Conservation (phyloP, 2,797 vertebrate genomes). For the Eidolon dupreanum region DNA sequence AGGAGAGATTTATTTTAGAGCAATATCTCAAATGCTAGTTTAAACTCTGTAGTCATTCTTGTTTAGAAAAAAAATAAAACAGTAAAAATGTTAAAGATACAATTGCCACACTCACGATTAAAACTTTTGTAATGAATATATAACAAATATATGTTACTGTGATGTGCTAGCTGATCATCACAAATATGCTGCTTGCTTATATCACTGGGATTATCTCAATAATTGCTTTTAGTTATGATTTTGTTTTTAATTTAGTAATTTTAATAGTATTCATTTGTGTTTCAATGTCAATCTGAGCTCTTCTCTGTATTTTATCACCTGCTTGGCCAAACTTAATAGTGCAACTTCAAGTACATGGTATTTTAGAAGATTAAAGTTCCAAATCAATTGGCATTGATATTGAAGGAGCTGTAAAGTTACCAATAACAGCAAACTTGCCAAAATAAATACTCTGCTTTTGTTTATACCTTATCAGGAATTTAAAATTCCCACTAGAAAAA, state of each 20-base stretch:
- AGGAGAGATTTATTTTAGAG: slow-evolving; percentile 64
- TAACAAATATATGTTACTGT: neutral
- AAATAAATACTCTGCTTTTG: neutral
- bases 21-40: slow-evolving; percentile 62
- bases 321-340: neutral
- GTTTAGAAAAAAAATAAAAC: slow-evolving; percentile 55
- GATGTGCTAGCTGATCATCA: neutral
- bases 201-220: neutral
- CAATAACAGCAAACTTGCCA: neutral
- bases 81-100: slow-evolving; percentile 14
- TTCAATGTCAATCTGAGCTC: slow-evolving; percentile 14
- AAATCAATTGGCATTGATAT: neutral
- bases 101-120: neutral
- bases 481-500: neutral
- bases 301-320: neutral
- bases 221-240: neutral
- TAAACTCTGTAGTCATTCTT: slow-evolving; percentile 31
- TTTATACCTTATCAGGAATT: neutral
- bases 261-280: neutral
- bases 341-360: neutral
- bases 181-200: neutral
- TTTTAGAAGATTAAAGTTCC: neutral
- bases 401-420: neutral
- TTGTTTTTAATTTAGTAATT: neutral
- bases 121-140: neutral